Evolutionary conservation across 2,888 invertebrate species (phyloP).

Genomic region (Spicauda simplicius): DNA sequence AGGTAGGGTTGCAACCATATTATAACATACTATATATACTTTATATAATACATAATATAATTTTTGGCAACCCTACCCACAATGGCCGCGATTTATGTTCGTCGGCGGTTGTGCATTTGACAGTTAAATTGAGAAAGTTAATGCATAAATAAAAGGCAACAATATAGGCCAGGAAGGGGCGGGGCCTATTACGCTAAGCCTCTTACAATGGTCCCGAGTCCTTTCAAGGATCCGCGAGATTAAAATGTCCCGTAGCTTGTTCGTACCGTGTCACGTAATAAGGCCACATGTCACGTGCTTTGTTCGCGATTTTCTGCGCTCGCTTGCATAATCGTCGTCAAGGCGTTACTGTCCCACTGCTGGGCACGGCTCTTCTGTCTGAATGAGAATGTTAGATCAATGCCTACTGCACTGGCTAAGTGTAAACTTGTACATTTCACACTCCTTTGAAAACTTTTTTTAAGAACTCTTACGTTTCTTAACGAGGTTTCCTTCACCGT

Average conservation of each 20-base stretch:
- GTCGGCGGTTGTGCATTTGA: constrained; percentile 53
- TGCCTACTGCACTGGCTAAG: too few species aligned
- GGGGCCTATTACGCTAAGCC: constrained; percentile 38
- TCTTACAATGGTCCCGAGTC: constrained; percentile 32
- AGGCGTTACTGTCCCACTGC: too few species aligned
- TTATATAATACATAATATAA: background rate
- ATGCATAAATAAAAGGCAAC: constrained; percentile 81
- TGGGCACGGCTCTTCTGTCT: too few species aligned
- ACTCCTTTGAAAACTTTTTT: too few species aligned
- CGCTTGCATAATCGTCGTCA: background rate
- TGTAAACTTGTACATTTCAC: too few species aligned
- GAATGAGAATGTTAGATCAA: too few species aligned
- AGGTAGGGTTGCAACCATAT: too few species aligned
- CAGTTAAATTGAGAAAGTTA: constrained; percentile 79
- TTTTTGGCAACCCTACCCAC: background rate
- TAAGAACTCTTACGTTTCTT: too few species aligned
- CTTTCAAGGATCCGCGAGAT: constrained; percentile 13
- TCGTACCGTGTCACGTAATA: constrained; percentile 9
- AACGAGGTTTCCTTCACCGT: too few species aligned
- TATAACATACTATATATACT: too few species aligned
- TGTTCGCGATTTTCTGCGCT: background rate
- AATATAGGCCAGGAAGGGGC: constrained; percentile 48
- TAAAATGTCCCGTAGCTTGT: constrained; percentile 6
- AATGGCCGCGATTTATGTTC: constrained; percentile 54
- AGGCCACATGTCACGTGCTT: constrained; percentile 15